Evolutionary conservation across 2,888 invertebrate genomes (phyloP).

Genomic region (Sphaerophoria rueppellii): DNA sequence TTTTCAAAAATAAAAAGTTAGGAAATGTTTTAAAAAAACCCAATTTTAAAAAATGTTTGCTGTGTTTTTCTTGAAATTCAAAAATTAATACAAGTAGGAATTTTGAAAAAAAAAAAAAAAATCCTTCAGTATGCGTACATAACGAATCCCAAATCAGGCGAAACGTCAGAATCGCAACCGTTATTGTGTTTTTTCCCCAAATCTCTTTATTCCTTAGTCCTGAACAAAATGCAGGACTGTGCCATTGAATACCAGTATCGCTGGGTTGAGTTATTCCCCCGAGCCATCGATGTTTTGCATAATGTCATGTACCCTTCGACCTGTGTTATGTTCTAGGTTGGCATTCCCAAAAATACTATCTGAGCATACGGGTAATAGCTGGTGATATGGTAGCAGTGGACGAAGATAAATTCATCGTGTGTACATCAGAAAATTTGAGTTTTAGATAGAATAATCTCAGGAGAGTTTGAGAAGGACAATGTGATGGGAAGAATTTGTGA

Average conservation of each 20-base stretch:
- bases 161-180: conserved; percentile 39
- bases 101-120: conserved; percentile 10
- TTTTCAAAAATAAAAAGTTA: too few species aligned
- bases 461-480: not conserved
- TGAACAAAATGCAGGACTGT: not conserved
- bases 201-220: conserved; percentile 4
- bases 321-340: not conserved
- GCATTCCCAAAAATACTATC: too few species aligned
- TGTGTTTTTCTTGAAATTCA: conserved; percentile 30
- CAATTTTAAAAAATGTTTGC: not conserved
- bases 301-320: conserved; percentile 30
- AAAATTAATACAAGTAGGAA: conserved; percentile 21
- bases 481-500: conserved; percentile 3
- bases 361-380: not conserved
- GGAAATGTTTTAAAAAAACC: too few species aligned
- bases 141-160: conserved; percentile 28
- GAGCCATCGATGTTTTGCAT: conserved; percentile 48
- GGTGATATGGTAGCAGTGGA: conserved; percentile 16
- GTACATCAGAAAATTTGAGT: conserved; percentile 54
- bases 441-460: conserved; percentile 27
- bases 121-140: conserved; percentile 19
- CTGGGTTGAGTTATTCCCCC: conserved; percentile 33
- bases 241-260: not conserved
- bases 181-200: conserved; percentile 33
- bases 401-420: conserved; percentile 24